Evolutionary conservation across 2,888 invertebrate genomes (phyloP), one percentile per base, ranked within the genome.

Genomic region (Acronicta aceris): DNA sequence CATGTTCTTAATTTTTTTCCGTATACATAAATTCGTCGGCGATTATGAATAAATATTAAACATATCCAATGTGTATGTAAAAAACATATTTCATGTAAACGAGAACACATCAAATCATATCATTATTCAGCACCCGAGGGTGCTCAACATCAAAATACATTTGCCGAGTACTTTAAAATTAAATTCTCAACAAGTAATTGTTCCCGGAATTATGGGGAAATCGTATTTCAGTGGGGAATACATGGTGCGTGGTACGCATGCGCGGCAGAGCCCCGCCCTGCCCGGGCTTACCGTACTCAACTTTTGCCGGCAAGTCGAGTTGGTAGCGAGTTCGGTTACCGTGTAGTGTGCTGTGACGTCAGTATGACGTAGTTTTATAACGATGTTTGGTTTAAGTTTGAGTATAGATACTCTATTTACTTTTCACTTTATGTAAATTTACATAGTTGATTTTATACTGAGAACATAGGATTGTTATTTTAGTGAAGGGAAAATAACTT

Each of bases 261-360:
- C 93, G 92, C 78, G 74, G 15, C 38, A 49, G 62, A 83, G 90
- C 92, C 89, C 90, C 93, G 89, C 93, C 93, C 93, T 88, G 87
- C 87, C 91, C 90, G 85, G 89, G 88, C 82, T 81, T 82, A 62
- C 75, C 49, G 52, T 51, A 42, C 55, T 41, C 52, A 68, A 75
- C 52, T 75, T 75, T 72, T 51, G 10, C 25, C 57, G 57, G 51
- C 68, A 42, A 66, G 59, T 58, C 51, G 65, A 69, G 65, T 73
- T 59, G 64, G 65, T 72, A 47, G 61, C 54, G 59, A 62, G 74
- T 76, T 76, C 59, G 57, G 68, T 59, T 69, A 63, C 72, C 65
- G 64, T 63, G 67, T 54, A 59, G 56, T 48, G 52, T 25, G 58
- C 43, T 15, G 59, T 73, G 70, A 76, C 73, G 64, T 67, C 69